Evolutionary conservation across 2,113 vertebrate genomes (phyloP).

Genomic region (Ictalurus furcatus): DNA sequence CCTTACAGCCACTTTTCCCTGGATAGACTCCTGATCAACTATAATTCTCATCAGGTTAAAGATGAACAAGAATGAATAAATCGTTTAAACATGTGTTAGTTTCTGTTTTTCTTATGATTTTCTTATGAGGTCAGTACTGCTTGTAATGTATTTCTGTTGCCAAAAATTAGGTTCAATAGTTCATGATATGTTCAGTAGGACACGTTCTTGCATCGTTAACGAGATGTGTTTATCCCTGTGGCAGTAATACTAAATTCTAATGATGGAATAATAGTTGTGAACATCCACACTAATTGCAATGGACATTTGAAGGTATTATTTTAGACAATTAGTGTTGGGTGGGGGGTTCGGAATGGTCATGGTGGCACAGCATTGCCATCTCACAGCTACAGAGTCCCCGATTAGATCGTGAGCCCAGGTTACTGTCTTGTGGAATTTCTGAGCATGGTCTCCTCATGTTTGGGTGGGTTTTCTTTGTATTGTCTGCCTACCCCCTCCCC

Average conservation of each 20-base stretch:
- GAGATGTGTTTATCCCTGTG: background rate
- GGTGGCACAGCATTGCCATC: background rate
- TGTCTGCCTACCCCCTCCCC: background rate
- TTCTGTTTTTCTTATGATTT: background rate
- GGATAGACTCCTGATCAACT: background rate
- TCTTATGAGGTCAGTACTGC: background rate
- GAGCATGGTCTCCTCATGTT: background rate
- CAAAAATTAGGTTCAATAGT: background rate
- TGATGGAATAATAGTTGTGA: background rate
- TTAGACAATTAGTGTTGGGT: background rate
- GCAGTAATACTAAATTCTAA: background rate
- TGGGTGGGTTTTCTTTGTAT: background rate
- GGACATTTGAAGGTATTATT: background rate
- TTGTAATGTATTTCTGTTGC: background rate
- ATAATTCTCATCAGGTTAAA: background rate
- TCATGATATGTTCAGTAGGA: background rate
- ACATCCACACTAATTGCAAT: background rate
- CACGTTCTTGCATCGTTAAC: background rate
- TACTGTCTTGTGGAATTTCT: background rate
- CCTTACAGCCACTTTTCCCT: background rate
- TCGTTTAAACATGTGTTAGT: background rate
- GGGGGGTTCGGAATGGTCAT: background rate
- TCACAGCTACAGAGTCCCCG: background rate
- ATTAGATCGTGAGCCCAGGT: background rate
- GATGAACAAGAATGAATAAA: background rate